phyloP scores from a whole-genome alignment of 2,113 vertebrate species.

The Tinamus guttatus region DNA sequence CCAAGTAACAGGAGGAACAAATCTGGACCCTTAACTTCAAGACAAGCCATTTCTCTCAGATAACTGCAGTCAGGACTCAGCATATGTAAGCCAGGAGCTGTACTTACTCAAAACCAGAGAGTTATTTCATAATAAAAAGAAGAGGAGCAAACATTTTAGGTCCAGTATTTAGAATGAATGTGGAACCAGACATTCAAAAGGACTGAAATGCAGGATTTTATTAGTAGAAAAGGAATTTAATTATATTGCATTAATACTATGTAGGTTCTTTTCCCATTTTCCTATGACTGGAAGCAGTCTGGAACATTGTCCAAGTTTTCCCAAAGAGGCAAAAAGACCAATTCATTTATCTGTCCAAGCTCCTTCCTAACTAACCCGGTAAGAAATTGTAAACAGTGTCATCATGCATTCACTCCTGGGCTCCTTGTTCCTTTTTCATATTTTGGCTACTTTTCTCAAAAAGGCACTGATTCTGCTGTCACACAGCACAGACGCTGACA shows the following conservation, averaged over 20 bases:
- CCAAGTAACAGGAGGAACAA: slow-evolving; percentile 50
- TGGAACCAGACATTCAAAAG: background rate
- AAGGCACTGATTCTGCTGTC: background rate
- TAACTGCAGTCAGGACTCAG: background rate
- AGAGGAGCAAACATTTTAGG: background rate
- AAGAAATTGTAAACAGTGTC: background rate
- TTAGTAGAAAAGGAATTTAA: background rate
- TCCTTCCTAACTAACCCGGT: background rate
- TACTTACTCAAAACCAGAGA: background rate
- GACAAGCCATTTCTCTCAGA: slow-evolving; percentile 3
- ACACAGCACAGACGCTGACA: background rate
- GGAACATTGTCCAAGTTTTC: background rate
- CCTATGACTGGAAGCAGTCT: background rate
- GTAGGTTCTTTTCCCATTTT: background rate
- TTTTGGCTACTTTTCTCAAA: background rate
- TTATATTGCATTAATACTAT: background rate
- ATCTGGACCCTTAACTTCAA: background rate
- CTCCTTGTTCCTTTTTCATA: background rate
- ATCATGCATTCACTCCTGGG: background rate
- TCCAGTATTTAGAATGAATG: background rate
- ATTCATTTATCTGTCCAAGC: background rate
- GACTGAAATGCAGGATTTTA: background rate
- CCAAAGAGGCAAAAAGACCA: background rate
- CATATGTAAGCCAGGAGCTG: background rate
- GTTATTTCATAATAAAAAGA: background rate